Base-by-base conservation (phyloP, 2,113 vertebrate species). In the Oenanthe oenanthe region DNA sequence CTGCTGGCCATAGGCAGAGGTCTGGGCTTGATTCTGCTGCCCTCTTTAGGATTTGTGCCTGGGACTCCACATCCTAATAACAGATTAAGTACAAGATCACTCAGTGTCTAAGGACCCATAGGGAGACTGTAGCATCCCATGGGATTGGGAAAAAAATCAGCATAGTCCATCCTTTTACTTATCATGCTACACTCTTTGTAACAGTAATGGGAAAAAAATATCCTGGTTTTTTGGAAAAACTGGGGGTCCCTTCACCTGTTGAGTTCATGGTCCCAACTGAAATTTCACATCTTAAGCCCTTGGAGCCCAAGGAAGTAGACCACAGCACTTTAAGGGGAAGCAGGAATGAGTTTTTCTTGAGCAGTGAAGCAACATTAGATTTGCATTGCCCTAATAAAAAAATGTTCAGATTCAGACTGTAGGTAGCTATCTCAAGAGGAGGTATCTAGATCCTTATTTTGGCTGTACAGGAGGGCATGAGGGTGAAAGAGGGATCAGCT, bases 1-100 rank as follows among this genome's bases (percentile, higher is more conserved):
- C 4, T 36, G 63, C 40, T 0, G 0, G 48, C 56, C 67, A 40
- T 1, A 65, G 43, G 42, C 56, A 84, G 84, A 89, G 61, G 42
- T 56, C 38, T 90, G 68, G 91, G 71, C 47, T 96, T 72, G 79
- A 94, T 94, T 90, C 88, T 94, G 92, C 88, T 89, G 85, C 93
- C 93, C 89, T 96, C 92, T 76, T 92, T 92, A 89, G 94, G 87
- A 93, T 75, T 85, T 74, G 53, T 77, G 53, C 73, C 66, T 66
- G 51, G 43, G 74, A 78, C 38, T 82, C 43, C 43, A n/a, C 12
- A 28, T 29, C 20, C 34, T 47, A 38, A 25, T 19, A 45, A 25
- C 1, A 80, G 57, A 43, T 5, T 5, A 50, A 82, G 24, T 26
- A 28, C 36, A 77, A 62, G 12, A 43, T 50, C 40, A 45, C 34